Conservation (phyloP, 2,888 invertebrate species). For the Drosophila melanosoma region DNA sequence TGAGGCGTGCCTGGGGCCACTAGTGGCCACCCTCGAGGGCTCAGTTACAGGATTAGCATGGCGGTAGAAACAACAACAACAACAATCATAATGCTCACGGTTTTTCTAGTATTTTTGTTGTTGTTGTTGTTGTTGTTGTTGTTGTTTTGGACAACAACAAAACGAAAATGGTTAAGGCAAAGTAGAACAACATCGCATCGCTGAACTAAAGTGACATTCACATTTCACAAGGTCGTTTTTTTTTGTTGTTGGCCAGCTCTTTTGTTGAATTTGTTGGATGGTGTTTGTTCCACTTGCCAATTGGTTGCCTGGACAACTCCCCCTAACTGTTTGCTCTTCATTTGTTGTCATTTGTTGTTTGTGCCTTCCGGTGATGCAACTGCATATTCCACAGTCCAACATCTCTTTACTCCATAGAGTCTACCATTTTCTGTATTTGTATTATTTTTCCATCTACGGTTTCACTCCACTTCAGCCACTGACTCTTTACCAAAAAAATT, state of each 20-base stretch:
- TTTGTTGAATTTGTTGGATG: conserved; percentile 4
- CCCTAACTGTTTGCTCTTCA: conserved; percentile 41
- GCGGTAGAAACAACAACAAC: conserved; percentile 47
- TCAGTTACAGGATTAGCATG: conserved; percentile 75
- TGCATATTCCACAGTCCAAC: conserved; percentile 22
- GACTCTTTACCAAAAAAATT: conserved; percentile 63
- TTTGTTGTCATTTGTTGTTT: conserved; percentile 69
- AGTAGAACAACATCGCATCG: conserved; percentile 16
- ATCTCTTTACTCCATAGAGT: not conserved
- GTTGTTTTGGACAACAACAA: conserved; percentile 3
- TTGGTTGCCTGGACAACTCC: conserved; percentile 40
- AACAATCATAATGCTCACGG: conserved; percentile 15
- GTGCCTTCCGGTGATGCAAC: conserved; percentile 50
- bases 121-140: not conserved
- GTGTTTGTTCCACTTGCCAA: conserved; percentile 43
- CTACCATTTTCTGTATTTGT: not conserved
- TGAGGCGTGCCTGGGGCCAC: conserved; percentile 51
- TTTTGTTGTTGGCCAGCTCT: conserved; percentile 12
- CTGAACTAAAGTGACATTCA: conserved; percentile 52
- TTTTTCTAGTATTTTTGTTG: not conserved
- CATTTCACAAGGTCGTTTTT: conserved; percentile 53
- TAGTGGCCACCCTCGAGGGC: conserved; percentile 39
- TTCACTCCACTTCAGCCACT: conserved; percentile 17
- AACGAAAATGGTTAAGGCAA: conserved; percentile 47
- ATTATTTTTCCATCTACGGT: conserved; percentile 23